Percentiles rank a stretch among this genome's conserved stretches.
phyloP scores from a whole-genome alignment of 2,888 invertebrate species.

The Lithophane ornitopus region DNA sequence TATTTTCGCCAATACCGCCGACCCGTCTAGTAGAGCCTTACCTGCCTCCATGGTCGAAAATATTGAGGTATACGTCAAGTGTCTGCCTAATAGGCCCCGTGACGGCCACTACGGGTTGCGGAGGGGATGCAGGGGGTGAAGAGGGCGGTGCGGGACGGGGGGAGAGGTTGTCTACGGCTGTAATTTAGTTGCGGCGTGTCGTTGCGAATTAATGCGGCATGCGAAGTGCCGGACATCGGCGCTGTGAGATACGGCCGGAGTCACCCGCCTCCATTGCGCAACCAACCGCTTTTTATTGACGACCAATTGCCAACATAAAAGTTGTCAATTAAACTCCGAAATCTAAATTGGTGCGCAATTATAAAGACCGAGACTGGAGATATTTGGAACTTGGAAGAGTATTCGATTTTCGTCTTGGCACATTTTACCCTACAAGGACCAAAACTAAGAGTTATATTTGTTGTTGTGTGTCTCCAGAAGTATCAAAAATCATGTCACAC shows the following conservation, averaged over 20 bases:
- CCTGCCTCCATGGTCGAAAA: conserved; percentile 50
- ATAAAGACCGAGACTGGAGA: conserved; percentile 10
- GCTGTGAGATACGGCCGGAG: conserved; percentile 57
- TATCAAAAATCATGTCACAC: not conserved
- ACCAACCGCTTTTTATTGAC: conserved; percentile 56
- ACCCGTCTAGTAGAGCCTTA: conserved; percentile 42
- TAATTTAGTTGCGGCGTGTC: conserved; percentile 78
- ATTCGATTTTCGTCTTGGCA: not conserved
- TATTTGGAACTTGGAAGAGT: conserved; percentile 15
- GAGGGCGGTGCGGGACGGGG: conserved; percentile 31
- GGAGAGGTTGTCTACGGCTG: conserved; percentile 60
- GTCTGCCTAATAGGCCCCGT: conserved; percentile 71
- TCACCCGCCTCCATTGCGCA: conserved; percentile 52
- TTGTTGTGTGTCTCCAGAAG: conserved; percentile 1
- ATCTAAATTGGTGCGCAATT: conserved; percentile 34
- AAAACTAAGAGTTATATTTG: not conserved
- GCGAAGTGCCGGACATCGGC: conserved; percentile 56
- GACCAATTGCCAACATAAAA: conserved; percentile 55
- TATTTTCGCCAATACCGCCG: conserved; percentile 31
- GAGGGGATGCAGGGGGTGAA: conserved; percentile 38
- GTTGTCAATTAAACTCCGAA: conserved; percentile 39
- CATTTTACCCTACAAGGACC: not conserved
- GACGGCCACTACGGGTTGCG: conserved; percentile 56
- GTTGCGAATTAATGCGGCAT: conserved; percentile 66
- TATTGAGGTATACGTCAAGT: conserved; percentile 68